Percentiles rank a stretch among this genome's conserved stretches.
These are phyloP conservation scores for Ceyx melanurus DNA, from an alignment of 2,113 vertebrate species.

Conservation along the genomic window DNA sequence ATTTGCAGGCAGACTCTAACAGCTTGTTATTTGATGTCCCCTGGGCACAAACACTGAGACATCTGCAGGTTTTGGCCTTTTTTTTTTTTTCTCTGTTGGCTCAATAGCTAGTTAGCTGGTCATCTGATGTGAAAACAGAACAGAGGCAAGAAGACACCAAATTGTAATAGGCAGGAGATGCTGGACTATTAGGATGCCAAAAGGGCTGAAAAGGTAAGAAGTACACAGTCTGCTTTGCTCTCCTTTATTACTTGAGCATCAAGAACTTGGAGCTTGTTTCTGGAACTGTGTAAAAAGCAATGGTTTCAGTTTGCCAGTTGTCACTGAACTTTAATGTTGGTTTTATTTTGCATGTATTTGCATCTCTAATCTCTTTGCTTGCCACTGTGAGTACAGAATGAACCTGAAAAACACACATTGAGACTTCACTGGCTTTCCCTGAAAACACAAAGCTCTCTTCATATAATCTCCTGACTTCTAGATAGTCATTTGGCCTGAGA, in stretches of 20 bases:
- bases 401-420: neutral
- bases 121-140: neutral
- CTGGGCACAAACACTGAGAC: slow-evolving; percentile 39
- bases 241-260: neutral
- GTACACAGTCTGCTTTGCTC: neutral
- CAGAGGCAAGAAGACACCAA: neutral
- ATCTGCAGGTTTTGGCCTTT: slow-evolving; percentile 36
- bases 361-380: slow-evolving; percentile 10
- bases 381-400: neutral
- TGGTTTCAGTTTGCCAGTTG: neutral
- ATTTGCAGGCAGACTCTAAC: slow-evolving; percentile 12
- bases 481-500: neutral
- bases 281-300: neutral
- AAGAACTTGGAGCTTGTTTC: neutral
- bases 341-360: slow-evolving; percentile 39
- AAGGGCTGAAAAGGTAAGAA: neutral
- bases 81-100: neutral
- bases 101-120: slow-evolving; percentile 36
- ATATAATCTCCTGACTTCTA: neutral
- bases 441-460: slow-evolving; percentile 7
- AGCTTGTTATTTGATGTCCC: slow-evolving; percentile 54
- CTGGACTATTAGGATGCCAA: neutral
- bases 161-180: neutral
- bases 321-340: slow-evolving; percentile 1
- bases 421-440: neutral